Percentiles rank a stretch among this genome's conserved stretches.
These are phyloP conservation scores for Linepithema humile DNA, from an alignment of 1,140 invertebrate genomes.

Conservation along the genomic window DNA sequence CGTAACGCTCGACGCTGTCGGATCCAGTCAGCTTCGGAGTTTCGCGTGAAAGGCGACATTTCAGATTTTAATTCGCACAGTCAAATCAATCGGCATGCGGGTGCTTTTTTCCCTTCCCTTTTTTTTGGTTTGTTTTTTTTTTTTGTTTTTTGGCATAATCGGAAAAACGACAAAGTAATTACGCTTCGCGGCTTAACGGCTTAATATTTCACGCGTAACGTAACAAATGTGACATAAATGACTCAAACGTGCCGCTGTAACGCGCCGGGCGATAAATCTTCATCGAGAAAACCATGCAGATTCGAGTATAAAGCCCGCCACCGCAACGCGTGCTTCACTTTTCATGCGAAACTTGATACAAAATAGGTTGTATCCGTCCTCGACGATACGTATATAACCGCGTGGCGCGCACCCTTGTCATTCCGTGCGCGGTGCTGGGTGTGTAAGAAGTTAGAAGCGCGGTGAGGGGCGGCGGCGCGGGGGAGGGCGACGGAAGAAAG, in stretches of 20 bases:
- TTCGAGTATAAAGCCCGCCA: slow-evolving; percentile 29
- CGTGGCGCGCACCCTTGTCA: slow-evolving; percentile 54
- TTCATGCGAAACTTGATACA: slow-evolving; percentile 45
- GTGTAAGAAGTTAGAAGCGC: slow-evolving; percentile 67
- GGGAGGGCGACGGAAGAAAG: slow-evolving; percentile 65
- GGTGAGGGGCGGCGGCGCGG: neutral
- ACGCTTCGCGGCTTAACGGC: neutral
- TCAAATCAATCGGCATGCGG: no score
- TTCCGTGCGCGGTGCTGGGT: slow-evolving; percentile 44
- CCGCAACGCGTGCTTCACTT: slow-evolving; percentile 20
- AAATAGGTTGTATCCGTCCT: slow-evolving; percentile 57
- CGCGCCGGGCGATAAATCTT: slow-evolving; percentile 26
- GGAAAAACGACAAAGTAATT: slow-evolving; percentile 4
- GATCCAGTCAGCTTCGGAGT: slow-evolving; percentile 17
- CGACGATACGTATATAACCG: slow-evolving; percentile 59
- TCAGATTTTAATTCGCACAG: no score
- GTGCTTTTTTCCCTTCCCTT: no score
- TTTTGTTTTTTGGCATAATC: no score
- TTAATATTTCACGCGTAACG: neutral
- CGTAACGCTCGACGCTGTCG: neutral
- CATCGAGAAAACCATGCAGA: slow-evolving; percentile 47
- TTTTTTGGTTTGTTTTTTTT: no score
- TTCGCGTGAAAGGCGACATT: neutral
- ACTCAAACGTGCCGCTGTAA: slow-evolving; percentile 6
- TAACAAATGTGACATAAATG: slow-evolving; percentile 11